Percentiles rank a stretch among this genome's conserved stretches.
Evolutionary conservation across 2,113 vertebrate genomes (phyloP).

Genomic region (Ondatra zibethicus): DNA sequence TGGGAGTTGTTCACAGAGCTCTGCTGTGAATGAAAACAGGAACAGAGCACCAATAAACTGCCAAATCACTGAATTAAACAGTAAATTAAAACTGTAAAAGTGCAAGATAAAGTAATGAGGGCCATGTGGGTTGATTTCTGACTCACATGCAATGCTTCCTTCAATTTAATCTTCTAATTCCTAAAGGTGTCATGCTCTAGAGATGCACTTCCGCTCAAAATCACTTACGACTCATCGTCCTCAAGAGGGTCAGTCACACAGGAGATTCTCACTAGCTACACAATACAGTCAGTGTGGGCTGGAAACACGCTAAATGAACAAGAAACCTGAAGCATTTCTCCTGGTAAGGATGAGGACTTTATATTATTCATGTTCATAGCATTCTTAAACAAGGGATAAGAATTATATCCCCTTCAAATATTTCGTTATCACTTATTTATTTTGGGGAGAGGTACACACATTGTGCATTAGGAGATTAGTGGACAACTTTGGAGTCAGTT

Average conservation of each 20-base stretch:
- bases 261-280: slow-evolving; percentile 17
- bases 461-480: no score
- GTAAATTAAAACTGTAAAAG: slow-evolving; percentile 53
- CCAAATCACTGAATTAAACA: slow-evolving; percentile 35
- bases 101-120: slow-evolving; percentile 51
- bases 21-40: slow-evolving; percentile 6
- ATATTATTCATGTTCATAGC: slow-evolving; percentile 27
- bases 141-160: slow-evolving; percentile 12
- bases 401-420: background rate
- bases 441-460: background rate
- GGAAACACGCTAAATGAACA: background rate
- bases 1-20: slow-evolving; percentile 12
- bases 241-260: background rate
- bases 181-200: slow-evolving; percentile 52
- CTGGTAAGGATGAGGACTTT: background rate
- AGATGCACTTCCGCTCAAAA: slow-evolving; percentile 45
- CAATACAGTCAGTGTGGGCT: background rate
- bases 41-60: slow-evolving; percentile 28
- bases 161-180: slow-evolving; percentile 56
- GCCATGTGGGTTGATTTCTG: slow-evolving; percentile 53
- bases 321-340: slow-evolving; percentile 16
- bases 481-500: background rate
- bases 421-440: background rate
- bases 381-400: slow-evolving; percentile 18
- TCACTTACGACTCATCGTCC: slow-evolving; percentile 38